Percentiles rank a stretch among this genome's conserved stretches.
Evolutionary conservation across 53 echinoderm and acorn worm species (phyloP).

Genomic region (Mesocentrotus franciscanus): DNA sequence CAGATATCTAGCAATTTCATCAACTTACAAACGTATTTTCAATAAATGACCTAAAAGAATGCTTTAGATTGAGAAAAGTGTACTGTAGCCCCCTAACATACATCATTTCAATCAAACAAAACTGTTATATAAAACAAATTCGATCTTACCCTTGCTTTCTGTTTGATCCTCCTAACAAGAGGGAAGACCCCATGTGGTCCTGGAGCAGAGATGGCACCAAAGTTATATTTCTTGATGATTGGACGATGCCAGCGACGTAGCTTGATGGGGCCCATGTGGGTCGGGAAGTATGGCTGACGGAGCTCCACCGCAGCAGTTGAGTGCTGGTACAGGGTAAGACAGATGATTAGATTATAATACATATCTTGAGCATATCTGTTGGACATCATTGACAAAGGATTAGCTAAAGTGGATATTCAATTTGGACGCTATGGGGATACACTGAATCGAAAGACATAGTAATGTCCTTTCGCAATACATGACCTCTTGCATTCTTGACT

Average conservation of each 20-base stretch:
- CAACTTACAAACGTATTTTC: too few species aligned
- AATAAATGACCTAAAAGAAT: too few species aligned
- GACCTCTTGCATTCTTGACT: too few species aligned
- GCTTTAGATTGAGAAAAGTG: too few species aligned
- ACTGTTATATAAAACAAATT: neutral
- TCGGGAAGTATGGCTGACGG: conserved; percentile 96
- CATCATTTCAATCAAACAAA: neutral
- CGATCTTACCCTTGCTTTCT: conserved; percentile 90
- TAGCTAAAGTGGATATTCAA: too few species aligned
- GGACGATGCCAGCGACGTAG: conserved; percentile 90
- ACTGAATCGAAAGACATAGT: too few species aligned
- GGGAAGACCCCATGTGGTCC: conserved; percentile 90
- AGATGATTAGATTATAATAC: neutral
- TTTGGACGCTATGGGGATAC: too few species aligned
- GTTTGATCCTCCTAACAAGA: conserved; percentile 85
- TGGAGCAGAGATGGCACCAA: conserved; percentile 82
- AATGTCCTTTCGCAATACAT: too few species aligned
- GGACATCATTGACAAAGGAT: too few species aligned
- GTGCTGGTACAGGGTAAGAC: conserved; percentile 71
- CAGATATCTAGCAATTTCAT: too few species aligned
- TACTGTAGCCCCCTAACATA: neutral
- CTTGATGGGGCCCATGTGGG: conserved; percentile 96
- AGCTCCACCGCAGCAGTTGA: conserved; percentile 91
- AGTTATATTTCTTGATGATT: conserved; percentile 81
- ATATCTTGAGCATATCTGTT: neutral